A percentile compares a stretch with the other conserved stretches of the same genome.
Conservation (phyloP, 2,888 invertebrate genomes). For the Drosophila stalkeri region DNA sequence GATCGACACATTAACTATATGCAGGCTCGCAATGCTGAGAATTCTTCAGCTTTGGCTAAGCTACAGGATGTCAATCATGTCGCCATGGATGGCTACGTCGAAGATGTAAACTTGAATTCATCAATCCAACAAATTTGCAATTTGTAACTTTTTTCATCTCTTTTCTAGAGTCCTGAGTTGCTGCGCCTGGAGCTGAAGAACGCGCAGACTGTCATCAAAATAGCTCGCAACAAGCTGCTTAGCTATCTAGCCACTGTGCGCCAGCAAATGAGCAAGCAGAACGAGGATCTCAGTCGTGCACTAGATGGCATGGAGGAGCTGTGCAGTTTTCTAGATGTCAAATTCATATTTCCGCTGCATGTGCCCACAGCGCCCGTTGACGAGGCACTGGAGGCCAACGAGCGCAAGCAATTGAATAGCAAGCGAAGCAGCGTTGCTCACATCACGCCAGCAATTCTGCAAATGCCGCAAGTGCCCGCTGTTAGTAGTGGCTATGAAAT, state of each 20-base stretch:
- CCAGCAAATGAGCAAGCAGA: slow-evolving; percentile 78
- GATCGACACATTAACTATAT: slow-evolving; percentile 76
- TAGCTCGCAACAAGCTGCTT: slow-evolving; percentile 85
- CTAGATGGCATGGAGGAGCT: slow-evolving; percentile 86
- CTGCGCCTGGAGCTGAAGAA: slow-evolving; percentile 85
- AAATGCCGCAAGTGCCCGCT: neutral
- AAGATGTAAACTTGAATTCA: slow-evolving; percentile 79
- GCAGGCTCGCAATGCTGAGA: slow-evolving; percentile 79
- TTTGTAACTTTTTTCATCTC: neutral
- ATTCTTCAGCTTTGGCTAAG: slow-evolving; percentile 76
- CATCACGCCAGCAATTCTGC: neutral
- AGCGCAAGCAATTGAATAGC: slow-evolving; percentile 71
- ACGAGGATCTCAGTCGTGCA: slow-evolving; percentile 82
- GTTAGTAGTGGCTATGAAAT: slow-evolving; percentile 72
- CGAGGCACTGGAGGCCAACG: slow-evolving; percentile 85
- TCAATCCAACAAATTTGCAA: neutral
- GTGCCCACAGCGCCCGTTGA: slow-evolving; percentile 80
- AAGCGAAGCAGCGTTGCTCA: neutral
- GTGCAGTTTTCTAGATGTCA: slow-evolving; percentile 83
- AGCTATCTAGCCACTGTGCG: slow-evolving; percentile 85
- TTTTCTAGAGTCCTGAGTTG: slow-evolving; percentile 84
- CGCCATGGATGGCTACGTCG: slow-evolving; percentile 85
- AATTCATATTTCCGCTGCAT: slow-evolving; percentile 80
- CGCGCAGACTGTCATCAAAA: slow-evolving; percentile 85
- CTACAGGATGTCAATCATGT: slow-evolving; percentile 73